Percentiles rank a stretch among this genome's conserved stretches.
These are phyloP conservation scores for Philotrypesis tridentata DNA, from an alignment of 1,140 invertebrate genomes.

Conservation along the genomic window DNA sequence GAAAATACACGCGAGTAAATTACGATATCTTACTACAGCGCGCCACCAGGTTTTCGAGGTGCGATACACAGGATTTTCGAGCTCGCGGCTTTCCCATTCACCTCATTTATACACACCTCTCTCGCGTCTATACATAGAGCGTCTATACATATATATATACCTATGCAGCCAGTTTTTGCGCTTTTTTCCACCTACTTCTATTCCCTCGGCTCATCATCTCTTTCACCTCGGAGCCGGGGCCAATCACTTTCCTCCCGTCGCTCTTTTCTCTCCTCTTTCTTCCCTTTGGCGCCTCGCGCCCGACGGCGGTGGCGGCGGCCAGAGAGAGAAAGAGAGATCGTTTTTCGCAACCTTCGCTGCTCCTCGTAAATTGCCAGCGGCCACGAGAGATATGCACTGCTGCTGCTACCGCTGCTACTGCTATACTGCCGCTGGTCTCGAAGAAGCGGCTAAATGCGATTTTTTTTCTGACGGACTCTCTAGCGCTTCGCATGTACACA, in stretches of 20 bases:
- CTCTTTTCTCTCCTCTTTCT: neutral
- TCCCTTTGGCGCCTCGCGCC: neutral
- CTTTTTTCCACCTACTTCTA: constrained; percentile 13
- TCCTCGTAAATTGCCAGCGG: constrained; percentile 27
- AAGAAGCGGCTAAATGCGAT: neutral
- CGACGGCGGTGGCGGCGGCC: too few species aligned
- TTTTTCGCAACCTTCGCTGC: constrained; percentile 44
- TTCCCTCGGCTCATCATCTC: neutral
- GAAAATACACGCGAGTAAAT: too few species aligned
- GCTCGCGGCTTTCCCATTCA: neutral
- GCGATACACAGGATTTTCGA: too few species aligned
- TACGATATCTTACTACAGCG: too few species aligned
- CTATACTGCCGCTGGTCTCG: neutral
- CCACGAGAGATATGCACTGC: too few species aligned
- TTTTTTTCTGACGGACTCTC: too few species aligned
- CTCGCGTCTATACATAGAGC: too few species aligned
- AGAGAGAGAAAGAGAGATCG: neutral
- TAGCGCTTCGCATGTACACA: too few species aligned
- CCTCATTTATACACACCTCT: neutral
- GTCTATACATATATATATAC: neutral
- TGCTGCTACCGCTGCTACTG: too few species aligned
- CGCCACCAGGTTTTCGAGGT: neutral
- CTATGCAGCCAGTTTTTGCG: neutral
- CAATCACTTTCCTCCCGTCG: neutral
- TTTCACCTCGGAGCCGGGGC: neutral